Base-by-base conservation (phyloP, 1,140 invertebrate species). In the Akabosia matsudoensis region DNA sequence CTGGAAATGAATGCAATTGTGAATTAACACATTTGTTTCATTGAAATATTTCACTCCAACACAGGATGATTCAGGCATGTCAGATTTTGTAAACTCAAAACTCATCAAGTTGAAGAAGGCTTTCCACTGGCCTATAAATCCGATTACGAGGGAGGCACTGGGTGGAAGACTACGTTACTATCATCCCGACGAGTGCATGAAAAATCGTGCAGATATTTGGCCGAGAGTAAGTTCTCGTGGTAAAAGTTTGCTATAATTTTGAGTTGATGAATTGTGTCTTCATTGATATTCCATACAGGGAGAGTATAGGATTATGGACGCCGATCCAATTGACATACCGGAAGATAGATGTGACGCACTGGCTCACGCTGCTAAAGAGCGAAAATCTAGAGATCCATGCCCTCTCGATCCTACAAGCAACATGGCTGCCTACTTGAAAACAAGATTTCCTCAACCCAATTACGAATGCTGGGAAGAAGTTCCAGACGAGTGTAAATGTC, bases 391-490 rank as follows among this genome's bases (percentile, higher is more conserved):
- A n/a, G 24, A 31, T 1, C 28, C 26, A 4, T 24, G 37, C n/a
- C 45, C 33, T 7, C 37, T 37, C 16, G 56, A 75, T 14, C 54
- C 75, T 0, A 71, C 78, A 33, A 76, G 45, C 16, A n/a, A 76
- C 52, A 30, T 76, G 4, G 76, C 71, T 30, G 74, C 79, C 10
- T 79, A 78, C 45, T 72, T 80, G 45, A 74, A 79, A 30, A 75
- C 70, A 70, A 52, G 77, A n/a, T 79, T 74, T 52, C 80, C 76
- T 14, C 73, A 75, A 1, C 70, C 71, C 33, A 79, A 77, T 51
- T 79, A 31, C 26, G 78, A 81, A 56, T 81, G 80, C 51, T 81
- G 80, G 78, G 78, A 81, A 76, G 78, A 79, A 56, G 79, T 80
- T 22, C 79, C 79, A 28, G 34, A 51, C 18, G 16, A 24, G 16